Percentiles rank a stretch among this genome's conserved stretches.
These are phyloP conservation scores for Abrostola tripartita DNA, from an alignment of 2,888 invertebrate species.

Conservation along the genomic window DNA sequence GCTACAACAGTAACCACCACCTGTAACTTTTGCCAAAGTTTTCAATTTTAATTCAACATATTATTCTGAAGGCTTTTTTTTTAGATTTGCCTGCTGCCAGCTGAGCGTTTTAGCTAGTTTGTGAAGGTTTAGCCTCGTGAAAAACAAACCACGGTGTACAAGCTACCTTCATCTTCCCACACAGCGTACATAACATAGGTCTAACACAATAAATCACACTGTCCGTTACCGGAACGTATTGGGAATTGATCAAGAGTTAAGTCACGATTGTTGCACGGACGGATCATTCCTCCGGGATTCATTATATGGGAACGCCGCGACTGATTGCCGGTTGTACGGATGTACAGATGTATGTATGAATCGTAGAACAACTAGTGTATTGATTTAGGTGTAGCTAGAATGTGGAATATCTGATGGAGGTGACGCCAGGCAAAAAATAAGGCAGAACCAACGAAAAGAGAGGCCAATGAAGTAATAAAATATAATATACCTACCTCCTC, in stretches of 20 bases:
- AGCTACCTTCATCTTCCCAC: constrained; percentile 27
- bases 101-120: neutral
- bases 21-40: too few relatives aligned
- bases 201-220: constrained; percentile 71
- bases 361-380: constrained; percentile 13
- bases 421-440: constrained; percentile 7
- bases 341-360: constrained; percentile 43
- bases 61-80: neutral
- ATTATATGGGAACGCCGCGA: constrained; percentile 77
- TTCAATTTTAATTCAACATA: too few relatives aligned
- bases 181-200: constrained; percentile 38
- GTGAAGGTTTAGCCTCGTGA: too few relatives aligned
- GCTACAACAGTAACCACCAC: too few relatives aligned
- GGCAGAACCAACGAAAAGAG: too few relatives aligned
- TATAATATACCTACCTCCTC: too few relatives aligned
- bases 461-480: too few relatives aligned
- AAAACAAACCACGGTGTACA: neutral
- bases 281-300: constrained; percentile 84
- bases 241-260: constrained; percentile 85
- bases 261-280: constrained; percentile 84
- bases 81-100: neutral
- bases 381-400: constrained; percentile 5
- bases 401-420: neutral
- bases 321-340: constrained; percentile 73
- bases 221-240: constrained; percentile 67